Conservation (phyloP, 2,113 vertebrate species). For the Pseudopodoces humilis region DNA sequence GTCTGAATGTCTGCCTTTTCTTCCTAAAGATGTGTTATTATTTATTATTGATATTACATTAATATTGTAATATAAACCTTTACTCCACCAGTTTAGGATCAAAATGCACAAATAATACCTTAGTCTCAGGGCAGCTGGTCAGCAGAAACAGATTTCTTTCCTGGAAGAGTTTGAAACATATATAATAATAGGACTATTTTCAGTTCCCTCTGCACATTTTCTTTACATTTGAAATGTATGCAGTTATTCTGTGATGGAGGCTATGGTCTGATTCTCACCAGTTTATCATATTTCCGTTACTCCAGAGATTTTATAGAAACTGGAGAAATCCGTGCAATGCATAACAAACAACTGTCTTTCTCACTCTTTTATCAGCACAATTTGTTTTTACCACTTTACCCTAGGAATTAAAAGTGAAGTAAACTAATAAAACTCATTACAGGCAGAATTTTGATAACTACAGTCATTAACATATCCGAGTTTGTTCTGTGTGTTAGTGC, state of each 20-base stretch:
- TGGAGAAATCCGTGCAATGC: not conserved
- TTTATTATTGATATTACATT: not conserved
- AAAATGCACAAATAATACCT: not conserved
- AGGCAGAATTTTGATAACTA: constrained; percentile 65
- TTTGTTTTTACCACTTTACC: constrained; percentile 62
- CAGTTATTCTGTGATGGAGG: not conserved
- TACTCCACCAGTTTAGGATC: not conserved
- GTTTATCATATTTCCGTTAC: not conserved
- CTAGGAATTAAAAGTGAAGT: constrained; percentile 50
- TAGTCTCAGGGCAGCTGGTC: not conserved
- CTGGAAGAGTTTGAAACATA: not conserved
- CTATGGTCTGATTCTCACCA: not conserved
- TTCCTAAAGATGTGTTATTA: not conserved
- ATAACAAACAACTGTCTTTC: not conserved
- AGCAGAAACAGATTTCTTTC: not conserved
- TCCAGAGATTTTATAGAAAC: not conserved
- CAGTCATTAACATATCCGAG: constrained; percentile 66
- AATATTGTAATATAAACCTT: not conserved
- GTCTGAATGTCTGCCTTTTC: not conserved
- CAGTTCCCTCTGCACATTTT: not conserved
- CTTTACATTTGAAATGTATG: not conserved
- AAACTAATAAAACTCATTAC: constrained; percentile 70
- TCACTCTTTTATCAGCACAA: constrained; percentile 5
- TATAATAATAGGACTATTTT: not conserved
- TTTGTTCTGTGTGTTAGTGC: constrained; percentile 61